Conservation (phyloP, 2,888 invertebrate genomes). For the Caenorhabditis panamensis region DNA sequence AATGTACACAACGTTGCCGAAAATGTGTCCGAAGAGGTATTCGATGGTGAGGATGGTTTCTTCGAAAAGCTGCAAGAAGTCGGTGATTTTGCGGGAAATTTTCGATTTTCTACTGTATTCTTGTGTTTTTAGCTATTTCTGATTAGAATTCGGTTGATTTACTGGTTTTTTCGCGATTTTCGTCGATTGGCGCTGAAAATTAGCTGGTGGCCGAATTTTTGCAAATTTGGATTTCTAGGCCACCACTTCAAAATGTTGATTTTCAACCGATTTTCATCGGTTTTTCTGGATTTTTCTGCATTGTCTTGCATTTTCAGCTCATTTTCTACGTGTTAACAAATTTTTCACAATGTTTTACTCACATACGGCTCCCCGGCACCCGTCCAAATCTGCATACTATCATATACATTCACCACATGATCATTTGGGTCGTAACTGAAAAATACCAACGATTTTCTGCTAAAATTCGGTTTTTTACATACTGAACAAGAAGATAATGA, state of each 20-base stretch:
- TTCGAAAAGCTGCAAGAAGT: neutral
- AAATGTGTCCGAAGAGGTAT: neutral
- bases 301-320: too few relatives aligned
- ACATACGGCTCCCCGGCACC: neutral
- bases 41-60: neutral
- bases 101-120: too few relatives aligned
- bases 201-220: too few relatives aligned
- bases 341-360: neutral
- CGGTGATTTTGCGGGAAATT: neutral
- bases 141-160: too few relatives aligned
- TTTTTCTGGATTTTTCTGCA: too few relatives aligned
- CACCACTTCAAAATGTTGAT: too few relatives aligned
- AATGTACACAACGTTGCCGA: neutral
- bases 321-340: too few relatives aligned
- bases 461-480: neutral
- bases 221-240: too few relatives aligned
- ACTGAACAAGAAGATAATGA: conserved; percentile 2
- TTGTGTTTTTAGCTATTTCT: too few relatives aligned
- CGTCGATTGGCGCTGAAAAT: too few relatives aligned
- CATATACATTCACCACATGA: neutral
- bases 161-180: too few relatives aligned
- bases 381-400: neutral
- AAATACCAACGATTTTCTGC: neutral
- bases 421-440: neutral
- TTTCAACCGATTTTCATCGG: too few relatives aligned